Base-by-base conservation (phyloP, 2,888 invertebrate genomes). In the Heliconius hortense region DNA sequence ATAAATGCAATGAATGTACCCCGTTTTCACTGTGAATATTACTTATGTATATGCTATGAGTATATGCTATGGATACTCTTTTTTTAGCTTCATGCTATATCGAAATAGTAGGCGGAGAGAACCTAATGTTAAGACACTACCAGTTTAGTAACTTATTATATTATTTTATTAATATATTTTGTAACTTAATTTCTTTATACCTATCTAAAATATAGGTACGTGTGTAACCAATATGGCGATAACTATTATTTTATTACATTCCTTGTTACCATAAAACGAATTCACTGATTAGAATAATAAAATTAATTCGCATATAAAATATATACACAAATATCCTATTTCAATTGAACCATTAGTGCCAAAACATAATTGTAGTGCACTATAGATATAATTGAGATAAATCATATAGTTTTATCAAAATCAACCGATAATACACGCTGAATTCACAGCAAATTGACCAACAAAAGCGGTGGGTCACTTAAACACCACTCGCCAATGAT, bases 401-500 rank as follows among this genome's bases (percentile, higher is more conserved):
- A 26, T 60, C 24, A 64, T 11, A 64, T 1, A 39, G 7, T 64
- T 64, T 64, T 18, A 31, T 62, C 28, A 28, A 21, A 28, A 24
- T 39, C n/a, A 64, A 60, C n/a, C 18, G 68, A 26, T 62, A 74
- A 62, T 48, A 74, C 68, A 60, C 62, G 31, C 68, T 69, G 31
- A 69, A 48, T 74, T 68, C 60, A 18, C n/a, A 66, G 59, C 59
- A 56, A 75, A 64, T 59, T 56, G 64, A n/a, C 69, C 39, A 77
- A 43, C 60, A 72, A 64, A 59, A 64, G 63, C 62, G 28, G 35
- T 24, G 39, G 64, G 39, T 21, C 59, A 70, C 74, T 77, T 72
- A 75, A 71, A 77, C 63, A 62, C 21, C 72, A 74, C 59, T 64
- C 83, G 72, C 69, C 76, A 77, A 80, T 76, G 76, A 77, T 74